Conservation (phyloP, 2,797 vertebrate species). For the Loriculus beryllinus region DNA sequence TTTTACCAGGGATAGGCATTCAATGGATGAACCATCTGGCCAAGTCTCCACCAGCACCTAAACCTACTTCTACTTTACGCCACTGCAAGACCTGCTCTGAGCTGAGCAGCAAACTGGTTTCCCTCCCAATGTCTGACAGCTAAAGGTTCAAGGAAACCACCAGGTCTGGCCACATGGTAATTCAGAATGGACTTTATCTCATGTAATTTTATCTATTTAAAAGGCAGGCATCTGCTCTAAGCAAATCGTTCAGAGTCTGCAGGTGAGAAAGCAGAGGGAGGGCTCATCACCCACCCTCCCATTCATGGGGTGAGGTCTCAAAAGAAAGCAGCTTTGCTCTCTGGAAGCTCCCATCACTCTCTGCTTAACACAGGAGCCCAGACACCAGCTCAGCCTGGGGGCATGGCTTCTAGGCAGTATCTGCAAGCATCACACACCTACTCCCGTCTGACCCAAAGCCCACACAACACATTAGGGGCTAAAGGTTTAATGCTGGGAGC, state of each 20-base stretch:
- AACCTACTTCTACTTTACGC: background rate
- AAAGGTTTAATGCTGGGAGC: background rate
- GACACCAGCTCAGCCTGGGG: background rate
- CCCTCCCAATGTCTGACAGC: background rate
- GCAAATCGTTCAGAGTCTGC: background rate
- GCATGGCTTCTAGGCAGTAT: rapidly evolving
- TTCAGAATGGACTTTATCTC: background rate
- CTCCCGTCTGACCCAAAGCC: background rate
- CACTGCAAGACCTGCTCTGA: background rate
- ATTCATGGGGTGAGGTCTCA: rapidly evolving
- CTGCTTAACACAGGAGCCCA: background rate
- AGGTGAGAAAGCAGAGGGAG: background rate
- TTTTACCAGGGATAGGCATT: background rate
- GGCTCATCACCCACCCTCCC: background rate
- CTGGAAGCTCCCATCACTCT: background rate
- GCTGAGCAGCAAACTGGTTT: background rate
- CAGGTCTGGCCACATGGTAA: background rate
- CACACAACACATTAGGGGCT: rapidly evolving
- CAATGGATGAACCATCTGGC: background rate
- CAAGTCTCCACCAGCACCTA: background rate
- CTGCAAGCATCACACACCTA: background rate
- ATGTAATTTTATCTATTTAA: background rate
- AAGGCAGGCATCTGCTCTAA: background rate
- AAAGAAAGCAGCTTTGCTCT: background rate
- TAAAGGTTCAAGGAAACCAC: background rate